phyloP scores from a whole-genome alignment of 37 sponge, comb jelly and placozoan species.

The Hormiphora californensis region DNA sequence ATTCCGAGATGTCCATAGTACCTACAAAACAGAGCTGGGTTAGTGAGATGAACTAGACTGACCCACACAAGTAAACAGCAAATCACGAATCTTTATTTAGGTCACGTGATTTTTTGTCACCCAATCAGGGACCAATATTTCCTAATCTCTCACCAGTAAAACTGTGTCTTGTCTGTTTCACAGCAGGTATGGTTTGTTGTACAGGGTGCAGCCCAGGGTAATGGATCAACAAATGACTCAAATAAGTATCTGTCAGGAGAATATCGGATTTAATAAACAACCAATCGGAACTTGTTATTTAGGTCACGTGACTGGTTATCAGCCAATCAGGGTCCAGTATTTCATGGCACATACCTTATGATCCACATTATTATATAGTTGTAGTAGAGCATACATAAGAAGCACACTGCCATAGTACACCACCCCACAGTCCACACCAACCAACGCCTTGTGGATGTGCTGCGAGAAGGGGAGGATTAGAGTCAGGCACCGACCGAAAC shows the following conservation, averaged over 20 bases:
- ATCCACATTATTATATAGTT: constrained; percentile 10
- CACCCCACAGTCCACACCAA: constrained; percentile 3
- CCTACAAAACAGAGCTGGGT: too few relatives aligned
- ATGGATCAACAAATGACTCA: neutral
- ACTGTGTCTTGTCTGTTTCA: neutral
- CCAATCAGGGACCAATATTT: too few relatives aligned
- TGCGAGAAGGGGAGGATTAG: neutral
- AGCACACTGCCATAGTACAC: neutral
- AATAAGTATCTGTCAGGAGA: neutral
- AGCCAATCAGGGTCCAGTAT: neutral
- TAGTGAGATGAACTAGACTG: too few relatives aligned
- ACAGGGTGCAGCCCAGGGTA: neutral
- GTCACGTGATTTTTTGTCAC: too few relatives aligned
- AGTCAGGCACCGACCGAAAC: too few relatives aligned
- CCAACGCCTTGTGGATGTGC: neutral
- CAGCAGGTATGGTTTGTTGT: neutral
- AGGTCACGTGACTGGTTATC: too few relatives aligned
- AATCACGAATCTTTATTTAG: too few relatives aligned
- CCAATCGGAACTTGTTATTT: too few relatives aligned
- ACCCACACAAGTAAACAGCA: too few relatives aligned
- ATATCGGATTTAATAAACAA: too few relatives aligned
- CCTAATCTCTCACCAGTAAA: neutral
- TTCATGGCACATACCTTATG: neutral
- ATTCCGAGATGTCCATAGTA: neutral
- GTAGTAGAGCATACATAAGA: neutral